phyloP scores from a whole-genome alignment of 2,797 vertebrate genomes.

The Taeniopygia guttata region DNA sequence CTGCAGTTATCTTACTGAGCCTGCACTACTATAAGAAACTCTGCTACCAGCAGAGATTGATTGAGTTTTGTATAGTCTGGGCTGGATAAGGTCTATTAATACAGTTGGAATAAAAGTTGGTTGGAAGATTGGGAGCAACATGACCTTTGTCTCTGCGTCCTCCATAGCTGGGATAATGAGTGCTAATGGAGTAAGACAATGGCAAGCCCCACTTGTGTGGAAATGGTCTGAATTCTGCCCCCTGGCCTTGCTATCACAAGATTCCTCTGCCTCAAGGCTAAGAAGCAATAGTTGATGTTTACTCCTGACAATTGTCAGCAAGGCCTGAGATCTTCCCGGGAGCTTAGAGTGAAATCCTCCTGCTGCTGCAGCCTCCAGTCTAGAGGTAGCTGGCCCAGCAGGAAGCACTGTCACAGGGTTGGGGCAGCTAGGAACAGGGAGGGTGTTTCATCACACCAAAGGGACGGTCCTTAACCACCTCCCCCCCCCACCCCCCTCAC shows the following conservation, averaged over 20 bases:
- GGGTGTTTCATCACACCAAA: neutral
- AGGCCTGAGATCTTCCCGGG: neutral
- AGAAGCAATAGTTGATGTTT: neutral
- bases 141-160: neutral
- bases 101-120: neutral
- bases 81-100: neutral
- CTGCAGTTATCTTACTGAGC: slow-evolving; percentile 3
- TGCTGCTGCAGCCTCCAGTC: neutral
- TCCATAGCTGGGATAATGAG: neutral
- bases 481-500: neutral
- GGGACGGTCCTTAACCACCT: neutral
- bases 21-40: neutral
- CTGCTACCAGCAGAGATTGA: neutral
- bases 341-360: neutral
- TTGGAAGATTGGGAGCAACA: neutral
- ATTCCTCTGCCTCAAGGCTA: neutral
- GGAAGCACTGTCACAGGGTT: neutral
- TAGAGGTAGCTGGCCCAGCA: neutral
- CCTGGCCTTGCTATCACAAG: neutral
- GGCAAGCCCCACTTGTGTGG: neutral
- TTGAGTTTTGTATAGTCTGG: neutral
- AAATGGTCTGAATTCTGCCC: neutral
- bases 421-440: neutral
- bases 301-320: neutral
- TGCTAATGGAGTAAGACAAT: neutral